These are phyloP conservation scores for Puffinus mauretanicus DNA, from an alignment of 2,113 vertebrate genomes.

Conservation along the genomic window DNA sequence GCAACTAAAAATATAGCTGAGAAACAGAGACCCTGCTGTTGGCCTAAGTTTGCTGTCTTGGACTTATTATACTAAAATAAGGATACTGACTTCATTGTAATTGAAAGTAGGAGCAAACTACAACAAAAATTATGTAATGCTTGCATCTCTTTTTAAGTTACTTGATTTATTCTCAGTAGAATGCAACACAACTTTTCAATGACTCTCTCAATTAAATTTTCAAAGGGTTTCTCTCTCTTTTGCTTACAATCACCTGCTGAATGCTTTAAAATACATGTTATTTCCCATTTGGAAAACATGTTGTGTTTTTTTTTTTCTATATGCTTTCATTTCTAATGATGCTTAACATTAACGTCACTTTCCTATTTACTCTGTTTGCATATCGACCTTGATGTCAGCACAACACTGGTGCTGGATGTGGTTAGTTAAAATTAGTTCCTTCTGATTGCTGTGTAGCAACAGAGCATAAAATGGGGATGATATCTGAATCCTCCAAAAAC, in stretches of 20 bases:
- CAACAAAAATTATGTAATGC: neutral
- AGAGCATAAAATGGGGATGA: neutral
- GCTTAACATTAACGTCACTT: neutral
- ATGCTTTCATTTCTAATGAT: slow-evolving; percentile 2
- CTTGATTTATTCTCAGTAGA: neutral
- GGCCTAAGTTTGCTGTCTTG: neutral
- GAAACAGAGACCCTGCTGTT: neutral
- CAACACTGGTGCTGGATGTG: neutral
- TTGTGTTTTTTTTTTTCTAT: neutral
- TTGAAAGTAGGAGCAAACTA: neutral
- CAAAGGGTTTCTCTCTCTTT: neutral
- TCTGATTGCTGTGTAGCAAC: neutral
- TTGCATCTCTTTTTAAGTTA: neutral
- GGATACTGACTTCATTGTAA: neutral
- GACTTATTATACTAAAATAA: neutral
- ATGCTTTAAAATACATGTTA: neutral
- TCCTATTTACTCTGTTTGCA: neutral
- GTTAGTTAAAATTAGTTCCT: neutral
- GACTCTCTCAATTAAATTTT: neutral
- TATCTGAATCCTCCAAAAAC: neutral
- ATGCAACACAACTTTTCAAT: neutral
- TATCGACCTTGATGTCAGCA: neutral
- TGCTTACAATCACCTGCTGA: neutral
- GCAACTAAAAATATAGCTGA: neutral
- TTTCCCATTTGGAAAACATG: slow-evolving; percentile 18